Conservation (phyloP, 2,888 invertebrate genomes). For the Hymenopus coronatus region DNA sequence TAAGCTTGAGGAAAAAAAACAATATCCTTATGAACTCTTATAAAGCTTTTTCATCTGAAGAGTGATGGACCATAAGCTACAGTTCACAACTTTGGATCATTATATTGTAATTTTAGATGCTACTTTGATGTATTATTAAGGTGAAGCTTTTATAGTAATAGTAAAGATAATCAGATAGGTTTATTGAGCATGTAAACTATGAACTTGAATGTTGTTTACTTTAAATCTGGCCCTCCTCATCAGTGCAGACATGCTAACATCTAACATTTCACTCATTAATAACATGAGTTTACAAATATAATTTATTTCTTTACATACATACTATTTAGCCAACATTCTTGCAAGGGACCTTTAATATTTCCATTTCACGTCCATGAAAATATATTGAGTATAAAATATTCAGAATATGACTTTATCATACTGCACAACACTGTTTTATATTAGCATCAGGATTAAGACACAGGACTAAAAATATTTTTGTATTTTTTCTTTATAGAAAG, state of each 20-base stretch:
- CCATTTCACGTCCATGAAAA: background rate
- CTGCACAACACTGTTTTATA: slow-evolving; percentile 9
- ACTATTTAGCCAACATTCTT: background rate
- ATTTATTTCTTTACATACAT: background rate
- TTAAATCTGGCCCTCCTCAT: background rate
- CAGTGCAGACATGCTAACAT: background rate
- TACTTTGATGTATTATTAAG: background rate
- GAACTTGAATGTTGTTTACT: background rate
- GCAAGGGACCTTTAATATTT: background rate
- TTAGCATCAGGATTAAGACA: background rate
- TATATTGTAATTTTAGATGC: background rate
- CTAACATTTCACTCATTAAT: background rate
- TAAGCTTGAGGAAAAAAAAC: background rate
- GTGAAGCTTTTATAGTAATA: background rate
- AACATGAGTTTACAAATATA: background rate
- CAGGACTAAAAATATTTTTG: background rate
- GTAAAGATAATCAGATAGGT: background rate
- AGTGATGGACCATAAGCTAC: background rate
- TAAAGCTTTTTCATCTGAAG: background rate
- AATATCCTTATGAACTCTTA: background rate
- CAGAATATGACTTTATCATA: slow-evolving; percentile 4
- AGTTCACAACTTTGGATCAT: background rate
- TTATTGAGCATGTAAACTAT: background rate
- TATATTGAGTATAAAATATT: slow-evolving; percentile 17
- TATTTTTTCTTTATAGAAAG: background rate